Conservation (phyloP, 2,113 vertebrate species). For the Mormyrus iriodes region DNA sequence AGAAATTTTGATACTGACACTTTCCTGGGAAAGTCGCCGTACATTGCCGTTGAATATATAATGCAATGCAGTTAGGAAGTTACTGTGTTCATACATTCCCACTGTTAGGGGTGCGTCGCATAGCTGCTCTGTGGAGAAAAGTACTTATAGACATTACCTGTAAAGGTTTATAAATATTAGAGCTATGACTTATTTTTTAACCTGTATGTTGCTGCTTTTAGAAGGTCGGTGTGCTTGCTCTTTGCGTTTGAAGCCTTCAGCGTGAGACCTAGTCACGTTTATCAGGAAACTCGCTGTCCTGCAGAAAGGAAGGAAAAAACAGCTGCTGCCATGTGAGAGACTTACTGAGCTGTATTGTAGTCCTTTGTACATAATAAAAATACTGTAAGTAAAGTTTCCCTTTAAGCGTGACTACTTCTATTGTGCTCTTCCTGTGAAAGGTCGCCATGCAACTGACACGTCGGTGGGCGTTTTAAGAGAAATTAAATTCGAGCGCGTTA, state of each 20-base stretch:
- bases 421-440: neutral
- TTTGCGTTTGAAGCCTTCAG: neutral
- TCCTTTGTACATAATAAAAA: constrained; percentile 84
- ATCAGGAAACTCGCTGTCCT: constrained; percentile 6
- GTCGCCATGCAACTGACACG: neutral
- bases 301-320: constrained; percentile 4
- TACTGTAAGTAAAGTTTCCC: constrained; percentile 79
- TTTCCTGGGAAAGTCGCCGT: neutral
- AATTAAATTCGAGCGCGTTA: neutral
- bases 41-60: constrained; percentile 1
- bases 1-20: constrained; percentile 9
- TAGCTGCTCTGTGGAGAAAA: constrained; percentile 7
- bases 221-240: constrained; percentile 18
- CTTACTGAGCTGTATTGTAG: constrained; percentile 69
- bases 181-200: constrained; percentile 8
- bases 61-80: neutral
- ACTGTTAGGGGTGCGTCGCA: neutral
- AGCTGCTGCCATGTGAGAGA: constrained; percentile 36
- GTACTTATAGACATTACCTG: constrained; percentile 12
- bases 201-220: constrained; percentile 19
- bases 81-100: neutral
- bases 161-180: constrained; percentile 20
- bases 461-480: neutral
- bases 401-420: constrained; percentile 59
- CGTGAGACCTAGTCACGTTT: constrained; percentile 11